These are phyloP conservation scores for Psilopsiagon aymara DNA, from an alignment of 2,113 vertebrate genomes.

Conservation along the genomic window DNA sequence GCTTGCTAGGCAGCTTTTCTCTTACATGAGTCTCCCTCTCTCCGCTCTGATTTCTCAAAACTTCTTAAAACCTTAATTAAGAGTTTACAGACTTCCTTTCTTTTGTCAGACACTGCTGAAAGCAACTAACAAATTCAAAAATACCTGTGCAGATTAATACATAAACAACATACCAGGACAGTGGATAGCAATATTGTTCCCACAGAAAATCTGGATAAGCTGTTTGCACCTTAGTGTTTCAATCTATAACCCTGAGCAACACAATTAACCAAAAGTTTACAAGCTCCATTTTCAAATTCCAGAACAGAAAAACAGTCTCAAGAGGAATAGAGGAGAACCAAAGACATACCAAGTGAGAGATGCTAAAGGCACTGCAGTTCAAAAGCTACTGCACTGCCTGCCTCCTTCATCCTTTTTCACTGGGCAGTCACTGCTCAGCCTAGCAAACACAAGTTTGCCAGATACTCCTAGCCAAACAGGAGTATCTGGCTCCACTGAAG, in stretches of 20 bases:
- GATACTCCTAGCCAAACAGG: not conserved
- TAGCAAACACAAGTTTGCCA: not conserved
- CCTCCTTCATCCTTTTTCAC: not conserved
- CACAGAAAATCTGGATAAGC: not conserved
- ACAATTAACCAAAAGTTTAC: not conserved
- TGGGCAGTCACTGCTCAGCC: not conserved
- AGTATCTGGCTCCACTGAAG: not conserved
- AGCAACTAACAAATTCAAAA: not conserved
- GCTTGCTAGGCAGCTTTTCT: not conserved
- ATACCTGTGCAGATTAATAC: not conserved
- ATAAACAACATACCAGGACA: not conserved
- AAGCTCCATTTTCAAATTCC: not conserved
- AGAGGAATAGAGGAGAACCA: not conserved
- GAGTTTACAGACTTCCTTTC: not conserved
- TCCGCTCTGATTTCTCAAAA: not conserved
- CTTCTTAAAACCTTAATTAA: not conserved
- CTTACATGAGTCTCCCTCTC: not conserved
- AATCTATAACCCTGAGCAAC: not conserved
- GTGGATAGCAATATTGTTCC: not conserved
- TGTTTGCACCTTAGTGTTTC: not conserved
- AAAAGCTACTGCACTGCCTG: not conserved
- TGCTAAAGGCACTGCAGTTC: not conserved
- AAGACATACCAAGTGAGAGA: not conserved
- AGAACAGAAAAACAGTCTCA: not conserved
- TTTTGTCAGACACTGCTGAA: not conserved